phyloP scores from a whole-genome alignment of 2,888 invertebrate genomes.

The Xylota segnis region DNA sequence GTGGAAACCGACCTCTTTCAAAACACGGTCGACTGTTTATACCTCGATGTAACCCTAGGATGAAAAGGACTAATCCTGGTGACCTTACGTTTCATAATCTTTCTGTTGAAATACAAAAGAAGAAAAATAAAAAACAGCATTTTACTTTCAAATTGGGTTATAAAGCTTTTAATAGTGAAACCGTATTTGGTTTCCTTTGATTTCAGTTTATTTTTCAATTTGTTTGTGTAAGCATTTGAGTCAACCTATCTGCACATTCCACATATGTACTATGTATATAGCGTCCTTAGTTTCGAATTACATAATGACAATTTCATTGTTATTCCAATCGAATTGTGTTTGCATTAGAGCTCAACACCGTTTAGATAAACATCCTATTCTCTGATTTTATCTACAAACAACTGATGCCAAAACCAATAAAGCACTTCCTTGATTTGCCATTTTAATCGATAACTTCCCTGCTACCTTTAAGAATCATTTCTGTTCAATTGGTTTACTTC shows the following conservation, averaged over 20 bases:
- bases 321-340: constrained; percentile 37
- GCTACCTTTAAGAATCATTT: constrained; percentile 39
- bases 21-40: not conserved
- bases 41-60: not conserved
- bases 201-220: constrained; percentile 34
- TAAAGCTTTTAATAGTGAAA: not conserved
- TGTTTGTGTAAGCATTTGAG: constrained; percentile 12
- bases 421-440: constrained; percentile 26
- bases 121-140: constrained; percentile 1
- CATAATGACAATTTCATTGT: constrained; percentile 37
- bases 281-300: constrained; percentile 18
- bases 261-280: not conserved
- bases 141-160: not conserved
- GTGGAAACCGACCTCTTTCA: too few species aligned
- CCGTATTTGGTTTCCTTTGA: constrained; percentile 12
- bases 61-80: not conserved
- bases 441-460: constrained; percentile 47
- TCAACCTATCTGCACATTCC: constrained; percentile 6
- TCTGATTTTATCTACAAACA: constrained; percentile 25
- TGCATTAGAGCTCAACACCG: constrained; percentile 14
- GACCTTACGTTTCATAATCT: not conserved
- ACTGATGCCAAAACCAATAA: constrained; percentile 34
- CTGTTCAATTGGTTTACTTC: constrained; percentile 16
- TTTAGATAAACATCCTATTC: constrained; percentile 14
- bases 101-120: not conserved